phyloP scores from a whole-genome alignment of 2,113 vertebrate species.

The Anser brachyrhynchus region DNA sequence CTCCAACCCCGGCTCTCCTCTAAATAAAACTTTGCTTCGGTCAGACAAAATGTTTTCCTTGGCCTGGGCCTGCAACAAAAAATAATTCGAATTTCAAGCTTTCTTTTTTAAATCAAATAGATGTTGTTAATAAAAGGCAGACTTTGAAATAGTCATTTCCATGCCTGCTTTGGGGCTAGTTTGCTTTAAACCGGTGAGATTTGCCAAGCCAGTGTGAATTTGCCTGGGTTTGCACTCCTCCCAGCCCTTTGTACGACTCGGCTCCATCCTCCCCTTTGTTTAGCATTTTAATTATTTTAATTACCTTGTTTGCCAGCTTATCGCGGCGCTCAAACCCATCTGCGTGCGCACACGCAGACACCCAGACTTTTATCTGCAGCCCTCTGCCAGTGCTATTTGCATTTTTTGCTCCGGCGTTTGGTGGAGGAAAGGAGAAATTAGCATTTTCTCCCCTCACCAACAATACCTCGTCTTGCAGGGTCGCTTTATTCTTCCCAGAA shows the following conservation, averaged over 20 bases:
- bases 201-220: neutral
- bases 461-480: conserved; percentile 33
- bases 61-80: conserved; percentile 1
- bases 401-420: conserved; percentile 53
- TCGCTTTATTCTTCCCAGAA: conserved; percentile 66
- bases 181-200: neutral
- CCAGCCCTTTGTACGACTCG: conserved; percentile 57
- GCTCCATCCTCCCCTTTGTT: conserved; percentile 73
- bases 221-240: neutral
- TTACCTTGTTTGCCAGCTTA: conserved; percentile 78
- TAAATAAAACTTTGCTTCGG: neutral
- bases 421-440: conserved; percentile 63
- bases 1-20: neutral
- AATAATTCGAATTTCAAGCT: neutral
- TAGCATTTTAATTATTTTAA: conserved; percentile 79
- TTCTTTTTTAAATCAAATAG: neutral
- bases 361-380: conserved; percentile 71
- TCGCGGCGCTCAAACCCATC: conserved; percentile 70
- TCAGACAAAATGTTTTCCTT: neutral
- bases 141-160: neutral
- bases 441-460: conserved; percentile 57
- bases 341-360: conserved; percentile 54
- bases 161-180: conserved; percentile 18
- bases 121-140: conserved; percentile 20
- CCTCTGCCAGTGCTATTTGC: conserved; percentile 62